phyloP scores from a whole-genome alignment of 2,888 invertebrate genomes.

The Carcina quercana region DNA sequence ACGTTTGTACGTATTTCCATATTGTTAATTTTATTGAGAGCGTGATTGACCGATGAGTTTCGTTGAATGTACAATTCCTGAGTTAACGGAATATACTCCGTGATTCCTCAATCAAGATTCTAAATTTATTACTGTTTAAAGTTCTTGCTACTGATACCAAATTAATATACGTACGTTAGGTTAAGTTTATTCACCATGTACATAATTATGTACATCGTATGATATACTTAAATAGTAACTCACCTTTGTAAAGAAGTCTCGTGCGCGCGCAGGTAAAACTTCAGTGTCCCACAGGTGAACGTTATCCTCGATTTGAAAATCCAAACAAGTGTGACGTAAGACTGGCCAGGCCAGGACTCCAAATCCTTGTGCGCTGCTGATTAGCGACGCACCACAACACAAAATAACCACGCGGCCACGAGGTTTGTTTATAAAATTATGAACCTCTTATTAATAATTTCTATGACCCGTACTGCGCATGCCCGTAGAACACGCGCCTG shows the following conservation, averaged over 20 bases:
- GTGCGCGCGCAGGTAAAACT: conserved; percentile 70
- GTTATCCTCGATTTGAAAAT: conserved; percentile 50
- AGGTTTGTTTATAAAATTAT: conserved; percentile 69
- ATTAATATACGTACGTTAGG: no score
- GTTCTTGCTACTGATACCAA: no score
- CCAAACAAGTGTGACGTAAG: conserved; percentile 27
- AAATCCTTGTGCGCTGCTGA: conserved; percentile 41
- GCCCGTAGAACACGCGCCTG: conserved; percentile 62
- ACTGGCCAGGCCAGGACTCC: conserved; percentile 21
- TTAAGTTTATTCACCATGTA: no score
- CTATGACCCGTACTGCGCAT: conserved; percentile 60
- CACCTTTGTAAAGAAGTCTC: conserved; percentile 60
- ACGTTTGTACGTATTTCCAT: no score
- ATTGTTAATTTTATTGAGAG: no score
- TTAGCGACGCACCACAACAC: conserved; percentile 46
- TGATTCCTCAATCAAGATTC: no score
- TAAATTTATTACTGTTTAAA: no score
- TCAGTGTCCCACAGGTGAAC: conserved; percentile 70
- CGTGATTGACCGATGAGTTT: no score
- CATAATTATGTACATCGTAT: no score
- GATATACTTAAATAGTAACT: conserved; percentile 12
- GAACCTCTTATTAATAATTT: conserved; percentile 62
- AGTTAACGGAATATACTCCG: no score
- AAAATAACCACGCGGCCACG: conserved; percentile 39
- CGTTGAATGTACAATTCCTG: no score